Evolutionary conservation across 1,140 invertebrate species (phyloP).

Genomic region (Drosophila nigrodunni): DNA sequence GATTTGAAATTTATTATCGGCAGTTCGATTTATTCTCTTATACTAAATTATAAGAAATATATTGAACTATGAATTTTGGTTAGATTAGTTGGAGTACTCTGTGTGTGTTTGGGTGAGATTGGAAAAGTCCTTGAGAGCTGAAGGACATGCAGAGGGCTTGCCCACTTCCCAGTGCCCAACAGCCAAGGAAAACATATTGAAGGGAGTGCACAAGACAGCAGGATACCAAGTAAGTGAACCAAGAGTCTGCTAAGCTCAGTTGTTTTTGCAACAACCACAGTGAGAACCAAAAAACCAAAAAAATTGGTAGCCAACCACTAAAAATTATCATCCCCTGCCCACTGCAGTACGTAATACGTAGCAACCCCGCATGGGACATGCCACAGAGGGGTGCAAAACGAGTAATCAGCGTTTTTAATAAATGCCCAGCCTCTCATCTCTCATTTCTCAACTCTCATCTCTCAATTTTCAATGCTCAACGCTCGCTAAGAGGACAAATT

Average conservation of each 20-base stretch:
- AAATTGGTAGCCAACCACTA: constrained; percentile 9
- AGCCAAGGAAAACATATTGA: background rate
- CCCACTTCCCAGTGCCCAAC: constrained; percentile 12
- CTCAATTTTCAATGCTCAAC: background rate
- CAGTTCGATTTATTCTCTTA: too few relatives aligned
- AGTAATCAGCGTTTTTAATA: constrained; percentile 69
- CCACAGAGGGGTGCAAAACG: constrained; percentile 39
- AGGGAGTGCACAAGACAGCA: background rate
- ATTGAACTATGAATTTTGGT: background rate
- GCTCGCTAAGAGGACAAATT: constrained; percentile 40
- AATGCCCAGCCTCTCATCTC: constrained; percentile 22
- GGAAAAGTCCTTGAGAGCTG: constrained; percentile 11
- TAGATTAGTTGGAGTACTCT: background rate
- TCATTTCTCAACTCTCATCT: background rate
- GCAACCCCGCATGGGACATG: background rate
- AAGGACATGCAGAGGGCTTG: constrained; percentile 10
- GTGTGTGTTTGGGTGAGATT: constrained; percentile 4
- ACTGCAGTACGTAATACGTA: background rate
- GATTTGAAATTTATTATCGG: too few relatives aligned
- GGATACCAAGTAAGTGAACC: constrained; percentile 20
- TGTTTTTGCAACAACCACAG: constrained; percentile 10
- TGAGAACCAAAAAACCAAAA: background rate
- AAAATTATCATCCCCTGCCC: background rate
- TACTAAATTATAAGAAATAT: too few relatives aligned
- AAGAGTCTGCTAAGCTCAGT: constrained; percentile 36